These are phyloP conservation scores for Takifugu ocellatus DNA, from an alignment of 2,797 vertebrate species.

Conservation along the genomic window DNA sequence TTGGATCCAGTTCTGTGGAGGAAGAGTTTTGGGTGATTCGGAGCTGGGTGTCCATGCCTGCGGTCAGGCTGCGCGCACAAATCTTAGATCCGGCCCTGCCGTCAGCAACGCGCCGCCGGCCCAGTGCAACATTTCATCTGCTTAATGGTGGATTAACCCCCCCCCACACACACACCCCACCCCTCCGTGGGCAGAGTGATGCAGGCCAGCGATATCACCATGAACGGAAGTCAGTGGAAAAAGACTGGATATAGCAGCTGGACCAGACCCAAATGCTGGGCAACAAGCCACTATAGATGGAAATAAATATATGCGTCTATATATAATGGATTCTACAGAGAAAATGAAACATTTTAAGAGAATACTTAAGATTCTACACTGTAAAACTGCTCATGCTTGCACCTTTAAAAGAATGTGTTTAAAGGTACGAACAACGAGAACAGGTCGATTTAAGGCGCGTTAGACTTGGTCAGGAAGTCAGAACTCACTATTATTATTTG, in stretches of 20 bases:
- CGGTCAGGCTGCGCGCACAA: conserved; percentile 47
- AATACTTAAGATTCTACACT: background rate
- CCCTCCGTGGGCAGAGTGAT: conserved; percentile 44
- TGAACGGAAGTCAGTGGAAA: conserved; percentile 63
- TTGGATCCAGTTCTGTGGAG: conserved; percentile 67
- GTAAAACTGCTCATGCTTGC: too few relatives aligned
- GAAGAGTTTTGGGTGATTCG: conserved; percentile 66
- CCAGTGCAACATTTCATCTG: conserved; percentile 61
- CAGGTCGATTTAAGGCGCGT: too few relatives aligned
- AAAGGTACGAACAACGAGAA: too few relatives aligned
- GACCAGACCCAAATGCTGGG: conserved; percentile 55
- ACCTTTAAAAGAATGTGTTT: too few relatives aligned
- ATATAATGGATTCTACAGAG: background rate
- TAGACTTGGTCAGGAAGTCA: too few relatives aligned
- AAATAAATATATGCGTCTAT: conserved; percentile 51
- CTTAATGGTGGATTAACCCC: conserved; percentile 63
- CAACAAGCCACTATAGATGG: conserved; percentile 45
- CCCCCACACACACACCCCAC: conserved; percentile 40
- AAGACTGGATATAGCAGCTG: conserved; percentile 72
- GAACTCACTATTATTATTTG: too few relatives aligned
- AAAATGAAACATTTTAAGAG: background rate
- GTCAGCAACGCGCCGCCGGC: conserved; percentile 40
- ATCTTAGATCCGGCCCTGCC: conserved; percentile 61
- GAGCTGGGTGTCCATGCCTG: conserved; percentile 63
- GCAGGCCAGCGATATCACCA: conserved; percentile 45